Conservation (phyloP, 2,888 invertebrate species). For the Lucinisca nassula region DNA sequence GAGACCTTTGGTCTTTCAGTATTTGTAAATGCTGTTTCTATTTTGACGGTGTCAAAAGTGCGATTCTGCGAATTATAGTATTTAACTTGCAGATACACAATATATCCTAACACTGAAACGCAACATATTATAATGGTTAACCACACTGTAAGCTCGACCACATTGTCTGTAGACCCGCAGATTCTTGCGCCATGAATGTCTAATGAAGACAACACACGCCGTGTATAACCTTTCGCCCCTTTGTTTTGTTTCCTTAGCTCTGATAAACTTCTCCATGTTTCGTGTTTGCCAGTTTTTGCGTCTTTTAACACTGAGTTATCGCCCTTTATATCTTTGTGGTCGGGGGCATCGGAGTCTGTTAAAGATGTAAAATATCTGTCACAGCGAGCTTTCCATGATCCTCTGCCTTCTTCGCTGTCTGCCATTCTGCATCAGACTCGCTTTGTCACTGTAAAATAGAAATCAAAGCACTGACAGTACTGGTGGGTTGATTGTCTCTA, state of each 20-base stretch:
- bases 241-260: slow-evolving; percentile 9
- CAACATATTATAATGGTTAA: slow-evolving; percentile 39
- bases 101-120: slow-evolving; percentile 44
- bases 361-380: slow-evolving; percentile 71
- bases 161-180: slow-evolving; percentile 24
- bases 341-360: slow-evolving; percentile 52
- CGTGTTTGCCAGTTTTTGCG: not conserved
- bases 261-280: slow-evolving; percentile 33
- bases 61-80: not conserved
- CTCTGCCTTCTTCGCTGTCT: slow-evolving; percentile 32
- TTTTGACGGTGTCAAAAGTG: not conserved
- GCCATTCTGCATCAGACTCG: too few relatives aligned
- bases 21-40: not conserved
- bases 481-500: too few relatives aligned
- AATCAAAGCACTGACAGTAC: too few relatives aligned
- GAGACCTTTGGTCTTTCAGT: not conserved
- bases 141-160: slow-evolving; percentile 53
- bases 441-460: too few relatives aligned
- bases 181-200: slow-evolving; percentile 49
- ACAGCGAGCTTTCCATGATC: slow-evolving; percentile 69
- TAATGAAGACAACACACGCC: not conserved
- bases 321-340: not conserved
- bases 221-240: not conserved
- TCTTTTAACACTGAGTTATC: not conserved
- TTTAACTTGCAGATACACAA: slow-evolving; percentile 18